Conservation (phyloP, 1,140 invertebrate species). For the Caenorhabditis inopinata region DNA sequence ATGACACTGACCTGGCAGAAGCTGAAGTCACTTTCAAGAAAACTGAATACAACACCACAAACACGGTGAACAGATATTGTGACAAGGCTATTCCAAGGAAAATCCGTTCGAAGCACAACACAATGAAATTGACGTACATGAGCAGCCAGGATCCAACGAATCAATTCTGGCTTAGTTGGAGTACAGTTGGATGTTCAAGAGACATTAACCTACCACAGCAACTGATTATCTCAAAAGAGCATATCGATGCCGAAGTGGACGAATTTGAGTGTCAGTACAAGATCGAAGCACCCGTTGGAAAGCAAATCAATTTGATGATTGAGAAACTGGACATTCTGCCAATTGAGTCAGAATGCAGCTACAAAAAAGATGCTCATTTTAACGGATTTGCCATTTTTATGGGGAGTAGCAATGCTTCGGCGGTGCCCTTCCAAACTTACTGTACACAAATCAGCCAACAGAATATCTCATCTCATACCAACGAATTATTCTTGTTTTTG, state of each 20-base stretch:
- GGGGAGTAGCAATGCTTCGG: conserved; percentile 41
- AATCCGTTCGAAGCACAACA: conserved; percentile 45
- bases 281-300: conserved; percentile 57
- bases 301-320: conserved; percentile 41
- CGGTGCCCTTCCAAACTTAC: not conserved
- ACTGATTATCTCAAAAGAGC: conserved; percentile 40
- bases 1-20: conserved; percentile 4
- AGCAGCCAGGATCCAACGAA: conserved; percentile 54
- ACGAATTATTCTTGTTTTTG: conserved; percentile 52
- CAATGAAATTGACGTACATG: conserved; percentile 49
- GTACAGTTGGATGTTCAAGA: conserved; percentile 50
- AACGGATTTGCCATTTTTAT: conserved; percentile 41
- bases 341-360: not conserved
- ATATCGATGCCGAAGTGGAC: conserved; percentile 49
- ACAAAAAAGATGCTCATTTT: conserved; percentile 11
- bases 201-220: not conserved
- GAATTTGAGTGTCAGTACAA: conserved; percentile 55
- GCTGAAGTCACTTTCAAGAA: conserved; percentile 7
- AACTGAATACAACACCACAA: conserved; percentile 19
- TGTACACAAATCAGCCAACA: conserved; percentile 19
- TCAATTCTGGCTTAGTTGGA: conserved; percentile 62
- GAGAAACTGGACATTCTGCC: not conserved
- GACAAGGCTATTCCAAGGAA: conserved; percentile 41
- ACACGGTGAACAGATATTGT: conserved; percentile 42
- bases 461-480: conserved; percentile 50